Conservation (phyloP, 2,113 vertebrate genomes). For the Paradoxurus hermaphroditus region DNA sequence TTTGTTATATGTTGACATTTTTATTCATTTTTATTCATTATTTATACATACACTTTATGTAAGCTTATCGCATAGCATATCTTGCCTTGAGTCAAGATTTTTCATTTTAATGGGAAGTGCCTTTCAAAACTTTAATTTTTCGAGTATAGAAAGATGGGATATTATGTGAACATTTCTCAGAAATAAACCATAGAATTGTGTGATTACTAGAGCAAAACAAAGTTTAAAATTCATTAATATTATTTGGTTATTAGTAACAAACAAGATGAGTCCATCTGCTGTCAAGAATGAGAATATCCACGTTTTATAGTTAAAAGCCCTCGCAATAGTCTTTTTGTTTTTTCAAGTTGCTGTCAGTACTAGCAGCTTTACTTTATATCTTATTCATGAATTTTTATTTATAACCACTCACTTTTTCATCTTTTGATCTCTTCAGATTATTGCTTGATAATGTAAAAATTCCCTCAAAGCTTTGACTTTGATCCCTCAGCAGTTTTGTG, state of each 20-base stretch:
- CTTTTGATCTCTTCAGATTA: background rate
- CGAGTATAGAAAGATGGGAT: background rate
- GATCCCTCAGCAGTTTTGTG: background rate
- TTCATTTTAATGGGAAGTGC: constrained; percentile 15
- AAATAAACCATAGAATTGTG: background rate
- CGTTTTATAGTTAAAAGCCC: background rate
- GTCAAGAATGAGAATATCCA: background rate
- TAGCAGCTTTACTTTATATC: background rate
- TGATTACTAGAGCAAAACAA: background rate
- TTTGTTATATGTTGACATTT: background rate
- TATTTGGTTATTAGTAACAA: constrained; percentile 17
- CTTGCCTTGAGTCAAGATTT: background rate
- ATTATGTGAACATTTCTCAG: background rate
- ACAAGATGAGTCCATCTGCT: background rate
- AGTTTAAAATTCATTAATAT: background rate
- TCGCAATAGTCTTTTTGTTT: background rate
- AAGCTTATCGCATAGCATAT: background rate
- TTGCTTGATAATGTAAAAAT: constrained; percentile 20
- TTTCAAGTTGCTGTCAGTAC: background rate
- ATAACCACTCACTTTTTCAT: background rate
- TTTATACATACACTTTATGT: background rate
- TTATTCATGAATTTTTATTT: background rate
- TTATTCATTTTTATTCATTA: too few relatives aligned
- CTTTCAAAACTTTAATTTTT: background rate
- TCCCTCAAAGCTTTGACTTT: background rate